Base-by-base conservation (phyloP, 1,140 invertebrate genomes). In the Rhysida immarginata region DNA sequence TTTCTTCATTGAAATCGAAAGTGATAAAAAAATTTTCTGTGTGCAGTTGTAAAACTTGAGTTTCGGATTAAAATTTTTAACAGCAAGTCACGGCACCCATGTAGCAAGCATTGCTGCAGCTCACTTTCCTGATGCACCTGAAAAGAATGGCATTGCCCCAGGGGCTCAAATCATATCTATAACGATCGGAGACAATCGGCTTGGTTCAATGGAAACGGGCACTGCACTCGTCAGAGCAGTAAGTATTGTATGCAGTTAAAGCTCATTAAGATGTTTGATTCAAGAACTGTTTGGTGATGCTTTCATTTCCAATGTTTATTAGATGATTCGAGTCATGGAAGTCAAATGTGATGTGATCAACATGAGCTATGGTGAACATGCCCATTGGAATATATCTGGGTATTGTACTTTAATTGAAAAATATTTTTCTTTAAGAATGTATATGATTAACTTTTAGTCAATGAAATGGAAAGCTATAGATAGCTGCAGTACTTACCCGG, bases 331-430 rank as follows among this genome's bases (percentile, higher is more conserved):
- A 61, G 73, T 74, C 23, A 74, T 74, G 45, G 73, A 78, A 48
- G 58, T 67, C 21, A 71, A 73, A 56, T 72, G 74, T 59, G 84
- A 97, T 68, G 81, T 97, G 0, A 89, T 98, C 53, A 99, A 99
- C 71, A 96, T 96, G 86, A 96, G 92, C 66, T 99, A 96, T 67
- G 95, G 95, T 21, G 96, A 99, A 74, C 85, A 87, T 63, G 78
- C 86, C 16, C 83, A 93, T 71, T 94, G 89, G 84, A 80, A 82
- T 1, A 84, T 90, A 70, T 72, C 82, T n/a, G 90, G 94, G 86
- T 90, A 73, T 74, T 11, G 23, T 48, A 46, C 21, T 26, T 49
- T 26, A 41, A 43, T 18, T 48, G 21, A 46, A 24, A 43, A 20
- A 1, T 24, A 2, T 56, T 45, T 56, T 56, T 2, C 11, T 18